These are phyloP conservation scores for Paramormyrops kingsleyae DNA, from an alignment of 2,113 vertebrate genomes.

Conservation along the genomic window DNA sequence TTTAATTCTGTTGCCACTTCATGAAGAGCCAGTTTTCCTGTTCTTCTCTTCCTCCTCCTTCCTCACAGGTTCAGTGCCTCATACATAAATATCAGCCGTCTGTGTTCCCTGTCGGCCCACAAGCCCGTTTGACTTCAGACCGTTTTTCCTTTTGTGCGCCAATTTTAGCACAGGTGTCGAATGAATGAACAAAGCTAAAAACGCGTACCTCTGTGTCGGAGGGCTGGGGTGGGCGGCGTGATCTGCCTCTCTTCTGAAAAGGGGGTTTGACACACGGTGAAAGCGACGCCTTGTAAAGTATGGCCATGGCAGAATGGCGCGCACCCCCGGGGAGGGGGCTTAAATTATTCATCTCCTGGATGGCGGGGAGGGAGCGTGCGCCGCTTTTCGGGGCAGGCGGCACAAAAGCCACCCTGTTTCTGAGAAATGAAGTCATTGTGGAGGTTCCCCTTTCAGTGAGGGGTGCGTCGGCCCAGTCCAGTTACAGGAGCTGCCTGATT, in stretches of 20 bases:
- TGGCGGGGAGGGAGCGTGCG: neutral
- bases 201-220: neutral
- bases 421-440: neutral
- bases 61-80: neutral
- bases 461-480: neutral
- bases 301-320: neutral
- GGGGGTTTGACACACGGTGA: neutral
- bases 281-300: neutral
- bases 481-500: neutral
- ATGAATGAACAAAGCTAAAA: neutral
- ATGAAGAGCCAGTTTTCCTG: neutral
- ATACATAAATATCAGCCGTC: neutral
- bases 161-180: neutral
- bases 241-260: neutral
- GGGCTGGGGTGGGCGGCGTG: neutral
- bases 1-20: neutral
- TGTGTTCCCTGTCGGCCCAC: neutral
- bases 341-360: neutral
- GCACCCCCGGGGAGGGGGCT: neutral
- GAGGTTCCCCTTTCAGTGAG: neutral
- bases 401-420: slow-evolving; percentile 4
- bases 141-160: neutral
- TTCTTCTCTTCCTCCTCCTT: neutral
- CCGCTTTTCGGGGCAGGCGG: neutral
- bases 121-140: neutral